Base-by-base conservation (phyloP, 1,140 invertebrate genomes). In the Pachypeltis micranthus region DNA sequence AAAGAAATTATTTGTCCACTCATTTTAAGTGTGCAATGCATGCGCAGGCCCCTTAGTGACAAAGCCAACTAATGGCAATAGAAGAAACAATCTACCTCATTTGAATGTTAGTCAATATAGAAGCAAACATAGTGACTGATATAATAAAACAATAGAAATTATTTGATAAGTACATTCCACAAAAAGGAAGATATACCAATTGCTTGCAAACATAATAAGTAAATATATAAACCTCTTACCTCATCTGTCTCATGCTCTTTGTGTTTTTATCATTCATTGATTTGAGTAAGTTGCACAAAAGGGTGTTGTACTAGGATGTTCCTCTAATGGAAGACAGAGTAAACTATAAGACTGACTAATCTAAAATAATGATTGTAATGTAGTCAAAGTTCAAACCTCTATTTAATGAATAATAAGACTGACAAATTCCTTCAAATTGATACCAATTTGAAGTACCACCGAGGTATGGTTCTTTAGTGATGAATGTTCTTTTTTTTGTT, bases 271-370 rank as follows among this genome's bases (percentile, higher is more conserved):
- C 7, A 39, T 39, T 39, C 31, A 39, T 7, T 39, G 16, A 39
- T 10, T 10, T 39, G 31, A 39, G 7, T 10, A 39, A 39, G n/a
- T 39, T 10, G 34, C 34, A 51, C 21, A 10, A 51, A 4, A 51
- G 7, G 19, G 23, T 51, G 4, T 51, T 16, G 47, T 57, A 57
- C 27, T 57, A 57, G 24, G 44, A 54, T 63, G 62, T 63, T 63
- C 62, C 62, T 63, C 28, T 27, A 23, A 10, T 54, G 21, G 29
- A 51, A 63, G 25, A 63, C 51, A 34, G 51, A 58, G 25, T 25
- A 31, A 63, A 63, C 55, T 63, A 63, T 63, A 63, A 63, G 62
- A 63, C 62, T 63, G 62, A 63, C n/a, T 63, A 62, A 47, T 63
- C 24, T 62, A 55, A 39, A 62, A 27, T 62, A 39, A 44, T 51